phyloP scores from a whole-genome alignment of 2,888 invertebrate genomes.

The Tachina grossa region DNA sequence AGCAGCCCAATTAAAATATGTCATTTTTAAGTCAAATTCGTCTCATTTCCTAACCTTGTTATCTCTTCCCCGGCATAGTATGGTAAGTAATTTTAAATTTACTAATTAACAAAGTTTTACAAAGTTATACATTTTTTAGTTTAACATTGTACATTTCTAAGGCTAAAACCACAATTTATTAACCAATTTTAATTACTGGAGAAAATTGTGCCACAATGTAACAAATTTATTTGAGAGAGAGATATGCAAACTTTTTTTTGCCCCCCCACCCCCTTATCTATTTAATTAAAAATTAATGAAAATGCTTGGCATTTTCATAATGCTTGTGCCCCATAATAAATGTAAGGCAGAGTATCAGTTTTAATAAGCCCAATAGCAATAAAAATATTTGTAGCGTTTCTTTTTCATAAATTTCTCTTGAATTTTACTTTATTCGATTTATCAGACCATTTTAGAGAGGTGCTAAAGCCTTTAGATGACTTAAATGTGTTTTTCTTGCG shows the following conservation, averaged over 20 bases:
- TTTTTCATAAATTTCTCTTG: neutral
- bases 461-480: slow-evolving; percentile 44
- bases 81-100: slow-evolving; percentile 29
- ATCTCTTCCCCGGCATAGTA: neutral
- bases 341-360: neutral
- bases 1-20: too few relatives aligned
- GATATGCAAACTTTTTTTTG: slow-evolving; percentile 5
- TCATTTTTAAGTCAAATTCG: neutral
- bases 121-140: slow-evolving; percentile 33
- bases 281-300: slow-evolving; percentile 37
- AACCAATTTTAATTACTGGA: neutral
- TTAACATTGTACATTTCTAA: neutral
- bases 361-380: slow-evolving; percentile 54
- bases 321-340: neutral
- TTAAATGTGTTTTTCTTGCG: neutral
- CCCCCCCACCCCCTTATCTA: neutral
- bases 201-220: neutral
- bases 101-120: slow-evolving; percentile 60
- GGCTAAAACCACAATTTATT: slow-evolving; percentile 2
- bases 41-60: neutral
- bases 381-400: slow-evolving; percentile 22
- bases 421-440: neutral
- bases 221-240: neutral
- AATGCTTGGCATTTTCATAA: slow-evolving; percentile 20
- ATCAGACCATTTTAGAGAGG: slow-evolving; percentile 59